A percentile compares a stretch with the other conserved stretches of the same genome.
Conservation (phyloP, 2,113 vertebrate species). For the Poeciliopsis turrubarensis region DNA sequence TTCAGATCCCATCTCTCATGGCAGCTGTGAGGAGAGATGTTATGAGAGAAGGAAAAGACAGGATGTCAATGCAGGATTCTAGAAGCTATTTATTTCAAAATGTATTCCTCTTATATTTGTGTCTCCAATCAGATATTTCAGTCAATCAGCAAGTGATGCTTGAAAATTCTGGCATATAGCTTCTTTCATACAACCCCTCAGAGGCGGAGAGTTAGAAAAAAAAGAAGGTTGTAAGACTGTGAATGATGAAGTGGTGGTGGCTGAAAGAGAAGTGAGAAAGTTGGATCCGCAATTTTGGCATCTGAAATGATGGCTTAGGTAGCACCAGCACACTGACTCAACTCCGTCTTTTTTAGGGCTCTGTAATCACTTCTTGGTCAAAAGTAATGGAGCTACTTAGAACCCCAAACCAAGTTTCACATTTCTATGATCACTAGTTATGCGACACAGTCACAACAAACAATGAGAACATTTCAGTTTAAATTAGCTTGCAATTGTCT, state of each 20-base stretch:
- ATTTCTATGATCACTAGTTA: constrained; percentile 12
- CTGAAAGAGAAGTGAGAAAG: constrained; percentile 15
- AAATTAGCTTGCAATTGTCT: constrained; percentile 51
- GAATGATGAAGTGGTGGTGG: constrained; percentile 13
- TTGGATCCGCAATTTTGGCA: constrained; percentile 46
- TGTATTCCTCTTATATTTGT: constrained; percentile 40
- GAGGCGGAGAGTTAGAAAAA: constrained; percentile 27
- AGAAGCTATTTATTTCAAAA: constrained; percentile 23
- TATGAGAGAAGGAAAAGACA: constrained; percentile 18
- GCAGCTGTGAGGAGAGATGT: constrained; percentile 24
- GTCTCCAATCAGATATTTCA: constrained; percentile 57
- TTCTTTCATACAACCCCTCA: constrained; percentile 36
- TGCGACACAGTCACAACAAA: constrained; percentile 19
- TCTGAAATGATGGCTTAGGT: constrained; percentile 46
- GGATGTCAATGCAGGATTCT: constrained; percentile 44
- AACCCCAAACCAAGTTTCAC: constrained; percentile 23
- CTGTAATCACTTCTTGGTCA: constrained; percentile 37
- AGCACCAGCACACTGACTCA: constrained; percentile 18
- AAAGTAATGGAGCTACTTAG: constrained; percentile 52
- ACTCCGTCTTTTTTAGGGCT: constrained; percentile 17
- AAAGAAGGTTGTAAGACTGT: constrained; percentile 1
- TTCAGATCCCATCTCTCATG: constrained; percentile 32
- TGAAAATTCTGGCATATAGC: constrained; percentile 43
- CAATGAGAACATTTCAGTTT: constrained; percentile 39
- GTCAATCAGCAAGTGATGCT: constrained; percentile 53